These are phyloP conservation scores for Mugil cephalus DNA, from an alignment of 2,113 vertebrate species.

Conservation along the genomic window DNA sequence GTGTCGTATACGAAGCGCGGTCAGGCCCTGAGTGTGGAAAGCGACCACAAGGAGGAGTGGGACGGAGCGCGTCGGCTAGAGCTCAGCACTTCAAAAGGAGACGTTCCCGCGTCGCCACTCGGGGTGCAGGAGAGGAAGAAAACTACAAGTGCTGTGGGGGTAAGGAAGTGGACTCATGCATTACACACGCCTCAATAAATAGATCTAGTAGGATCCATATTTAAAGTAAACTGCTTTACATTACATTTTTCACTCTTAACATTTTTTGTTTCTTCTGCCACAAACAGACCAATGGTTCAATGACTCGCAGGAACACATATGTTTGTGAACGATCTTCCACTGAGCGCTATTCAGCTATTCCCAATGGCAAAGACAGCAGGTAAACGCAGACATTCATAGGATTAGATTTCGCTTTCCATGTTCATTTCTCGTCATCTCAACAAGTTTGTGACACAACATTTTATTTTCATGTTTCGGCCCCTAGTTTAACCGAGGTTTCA, in stretches of 20 bases:
- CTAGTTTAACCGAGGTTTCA: slow-evolving; percentile 95
- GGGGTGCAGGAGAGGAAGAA: slow-evolving; percentile 95
- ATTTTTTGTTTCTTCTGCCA: slow-evolving; percentile 2
- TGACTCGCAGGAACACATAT: slow-evolving; percentile 97
- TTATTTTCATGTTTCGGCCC: background rate
- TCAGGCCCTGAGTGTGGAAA: slow-evolving; percentile 95
- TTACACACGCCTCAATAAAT: background rate
- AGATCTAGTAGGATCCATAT: background rate
- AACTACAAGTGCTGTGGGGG: slow-evolving; percentile 88
- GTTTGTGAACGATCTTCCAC: slow-evolving; percentile 93
- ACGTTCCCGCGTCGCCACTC: slow-evolving; percentile 92
- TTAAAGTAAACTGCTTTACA: background rate
- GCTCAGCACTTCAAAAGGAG: slow-evolving; percentile 91
- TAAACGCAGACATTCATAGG: slow-evolving; percentile 54
- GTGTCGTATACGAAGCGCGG: slow-evolving; percentile 94
- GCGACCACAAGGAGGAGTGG: slow-evolving; percentile 96
- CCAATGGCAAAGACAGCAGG: slow-evolving; percentile 99
- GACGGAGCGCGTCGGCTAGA: slow-evolving; percentile 90
- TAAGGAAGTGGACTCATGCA: slow-evolving; percentile 78
- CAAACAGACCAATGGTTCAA: slow-evolving; percentile 90
- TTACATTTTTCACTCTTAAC: background rate
- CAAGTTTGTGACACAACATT: background rate
- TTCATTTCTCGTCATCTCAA: too few species aligned
- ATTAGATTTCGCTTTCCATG: background rate
- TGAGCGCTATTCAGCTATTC: slow-evolving; percentile 91